Conservation (phyloP, 2,888 invertebrate species). For the Lamellibrachia satsuma region DNA sequence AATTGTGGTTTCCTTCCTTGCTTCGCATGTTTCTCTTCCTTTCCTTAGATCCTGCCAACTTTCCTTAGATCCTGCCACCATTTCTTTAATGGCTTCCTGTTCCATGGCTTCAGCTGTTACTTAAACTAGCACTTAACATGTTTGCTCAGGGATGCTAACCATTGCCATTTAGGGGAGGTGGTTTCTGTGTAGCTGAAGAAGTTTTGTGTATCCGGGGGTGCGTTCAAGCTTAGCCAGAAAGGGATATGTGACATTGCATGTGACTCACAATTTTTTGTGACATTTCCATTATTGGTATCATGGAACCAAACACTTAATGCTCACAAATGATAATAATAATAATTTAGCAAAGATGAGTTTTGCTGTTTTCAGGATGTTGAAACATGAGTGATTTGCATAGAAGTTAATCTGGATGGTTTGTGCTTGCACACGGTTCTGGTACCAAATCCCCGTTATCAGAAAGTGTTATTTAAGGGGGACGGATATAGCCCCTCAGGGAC, state of each 20-base stretch:
- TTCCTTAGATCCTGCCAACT: not conserved
- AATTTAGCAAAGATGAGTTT: too few relatives aligned
- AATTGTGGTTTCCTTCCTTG: not conserved
- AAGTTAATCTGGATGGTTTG: too few relatives aligned
- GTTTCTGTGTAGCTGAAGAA: not conserved
- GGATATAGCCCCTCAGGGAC: too few relatives aligned
- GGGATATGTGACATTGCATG: conserved; percentile 6
- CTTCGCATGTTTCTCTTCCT: not conserved
- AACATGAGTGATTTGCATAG: too few relatives aligned
- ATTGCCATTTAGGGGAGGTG: not conserved
- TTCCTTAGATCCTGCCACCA: not conserved
- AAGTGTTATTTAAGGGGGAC: too few relatives aligned
- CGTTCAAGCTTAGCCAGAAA: not conserved
- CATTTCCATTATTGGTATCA: not conserved
- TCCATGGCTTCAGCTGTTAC: not conserved
- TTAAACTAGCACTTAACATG: not conserved
- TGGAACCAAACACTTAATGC: not conserved
- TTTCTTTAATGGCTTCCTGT: not conserved
- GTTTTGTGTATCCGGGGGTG: not conserved
- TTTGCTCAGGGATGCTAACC: not conserved
- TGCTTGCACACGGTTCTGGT: too few relatives aligned
- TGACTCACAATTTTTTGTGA: not conserved
- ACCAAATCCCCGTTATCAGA: too few relatives aligned
- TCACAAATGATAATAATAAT: not conserved
- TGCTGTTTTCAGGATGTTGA: too few relatives aligned